A percentile compares a stretch with the other conserved stretches of the same genome.
phyloP scores from a whole-genome alignment of 2,888 invertebrate genomes.

The Campoletis raptor region DNA sequence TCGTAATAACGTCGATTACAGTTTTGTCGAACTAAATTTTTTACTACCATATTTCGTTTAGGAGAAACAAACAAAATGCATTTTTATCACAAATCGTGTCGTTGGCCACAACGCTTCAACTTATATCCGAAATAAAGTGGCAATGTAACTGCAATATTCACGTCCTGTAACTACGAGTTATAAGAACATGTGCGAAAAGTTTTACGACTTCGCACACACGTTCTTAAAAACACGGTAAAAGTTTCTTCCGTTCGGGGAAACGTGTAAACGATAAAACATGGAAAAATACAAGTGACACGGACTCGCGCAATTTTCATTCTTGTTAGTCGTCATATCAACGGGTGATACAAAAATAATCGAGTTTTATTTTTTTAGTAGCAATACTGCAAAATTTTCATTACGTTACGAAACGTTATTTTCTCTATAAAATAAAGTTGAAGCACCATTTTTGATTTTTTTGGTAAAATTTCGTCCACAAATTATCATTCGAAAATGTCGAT shows the following conservation, averaged over 20 bases:
- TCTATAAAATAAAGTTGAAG: too few species aligned
- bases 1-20: neutral
- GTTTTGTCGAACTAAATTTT: neutral
- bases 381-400: too few species aligned
- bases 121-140: neutral
- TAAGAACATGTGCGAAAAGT: neutral
- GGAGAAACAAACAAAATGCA: neutral
- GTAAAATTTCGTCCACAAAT: too few species aligned
- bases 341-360: too few species aligned
- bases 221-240: slow-evolving; percentile 14
- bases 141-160: neutral
- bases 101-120: neutral
- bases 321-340: neutral
- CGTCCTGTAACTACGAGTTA: neutral
- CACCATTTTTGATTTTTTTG: too few species aligned
- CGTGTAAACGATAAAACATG: slow-evolving; percentile 23
- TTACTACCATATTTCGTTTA: neutral
- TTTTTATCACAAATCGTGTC: neutral
- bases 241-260: neutral
- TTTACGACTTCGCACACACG: neutral
- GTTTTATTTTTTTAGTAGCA: too few species aligned
- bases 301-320: neutral
- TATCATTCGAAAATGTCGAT: too few species aligned
- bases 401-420: too few species aligned
- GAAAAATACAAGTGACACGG: neutral